phyloP scores from a whole-genome alignment of 2,113 vertebrate genomes.

The Prolemur simus region DNA sequence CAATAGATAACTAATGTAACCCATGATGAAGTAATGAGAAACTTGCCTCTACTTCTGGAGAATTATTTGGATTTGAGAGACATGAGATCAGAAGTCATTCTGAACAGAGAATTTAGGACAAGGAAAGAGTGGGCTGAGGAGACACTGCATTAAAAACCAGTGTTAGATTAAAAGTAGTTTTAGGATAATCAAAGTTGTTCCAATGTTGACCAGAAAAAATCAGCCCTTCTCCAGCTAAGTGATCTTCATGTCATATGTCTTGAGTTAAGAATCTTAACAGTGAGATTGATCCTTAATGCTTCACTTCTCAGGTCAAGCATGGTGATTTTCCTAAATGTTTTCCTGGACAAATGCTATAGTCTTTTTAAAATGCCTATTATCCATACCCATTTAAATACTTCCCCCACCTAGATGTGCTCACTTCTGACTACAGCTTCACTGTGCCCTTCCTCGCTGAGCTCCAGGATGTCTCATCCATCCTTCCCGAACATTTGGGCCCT shows the following conservation, averaged over 20 bases:
- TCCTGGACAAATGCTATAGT: not conserved
- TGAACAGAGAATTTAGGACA: not conserved
- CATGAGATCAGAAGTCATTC: not conserved
- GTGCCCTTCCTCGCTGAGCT: not conserved
- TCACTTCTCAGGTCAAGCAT: not conserved
- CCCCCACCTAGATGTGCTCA: not conserved
- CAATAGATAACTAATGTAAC: not conserved
- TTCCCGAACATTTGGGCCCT: not conserved
- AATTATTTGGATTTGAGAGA: not conserved
- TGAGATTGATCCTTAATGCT: not conserved
- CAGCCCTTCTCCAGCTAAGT: not conserved
- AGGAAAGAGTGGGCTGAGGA: not conserved
- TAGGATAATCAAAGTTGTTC: not conserved
- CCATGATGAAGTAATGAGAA: not conserved
- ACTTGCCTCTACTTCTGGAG: not conserved
- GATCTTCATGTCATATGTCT: not conserved
- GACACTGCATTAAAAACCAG: not conserved
- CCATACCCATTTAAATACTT: not conserved
- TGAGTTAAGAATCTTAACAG: not conserved
- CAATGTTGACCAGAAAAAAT: not conserved
- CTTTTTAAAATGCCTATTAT: not conserved
- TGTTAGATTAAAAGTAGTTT: not conserved
- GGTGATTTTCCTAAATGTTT: not conserved
- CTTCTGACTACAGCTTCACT: not conserved
- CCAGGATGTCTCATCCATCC: not conserved